These are phyloP conservation scores for rabbit (Oryctolagus cuniculus) DNA, from an alignment of 2,113 vertebrate genomes.

Conservation along the genomic window DNA sequence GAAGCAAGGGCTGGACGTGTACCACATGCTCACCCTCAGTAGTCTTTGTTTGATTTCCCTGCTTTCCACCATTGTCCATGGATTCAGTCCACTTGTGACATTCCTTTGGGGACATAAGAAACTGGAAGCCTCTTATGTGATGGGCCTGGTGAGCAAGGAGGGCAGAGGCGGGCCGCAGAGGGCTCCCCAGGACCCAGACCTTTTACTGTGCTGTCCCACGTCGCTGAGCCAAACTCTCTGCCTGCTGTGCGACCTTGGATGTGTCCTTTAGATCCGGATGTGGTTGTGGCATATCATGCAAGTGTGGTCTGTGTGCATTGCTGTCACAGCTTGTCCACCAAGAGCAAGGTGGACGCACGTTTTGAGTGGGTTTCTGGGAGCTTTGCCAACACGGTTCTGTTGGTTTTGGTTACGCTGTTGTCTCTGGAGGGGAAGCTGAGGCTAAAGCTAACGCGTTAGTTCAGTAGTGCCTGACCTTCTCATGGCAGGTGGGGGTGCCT, in stretches of 20 bases:
- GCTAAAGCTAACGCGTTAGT: background rate
- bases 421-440: background rate
- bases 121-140: background rate
- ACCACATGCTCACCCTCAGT: background rate
- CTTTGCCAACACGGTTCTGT: slow-evolving; percentile 4
- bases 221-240: background rate
- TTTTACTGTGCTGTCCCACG: background rate
- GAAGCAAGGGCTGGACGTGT: background rate
- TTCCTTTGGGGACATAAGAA: background rate
- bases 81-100: background rate
- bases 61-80: background rate
- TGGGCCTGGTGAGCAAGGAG: background rate
- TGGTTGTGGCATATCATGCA: background rate
- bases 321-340: background rate
- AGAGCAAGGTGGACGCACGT: background rate
- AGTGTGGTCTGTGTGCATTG: background rate
- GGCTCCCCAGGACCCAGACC: background rate
- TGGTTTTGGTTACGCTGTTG: background rate
- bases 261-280: slow-evolving; percentile 16
- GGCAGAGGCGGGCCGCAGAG: background rate
- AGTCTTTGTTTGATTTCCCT: background rate
- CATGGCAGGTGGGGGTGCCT: too few relatives aligned
- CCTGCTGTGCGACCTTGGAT: background rate
- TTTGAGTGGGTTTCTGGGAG: background rate
- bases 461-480: background rate